phyloP scores from a whole-genome alignment of 2,888 invertebrate genomes.

The Augiades crinisus region DNA sequence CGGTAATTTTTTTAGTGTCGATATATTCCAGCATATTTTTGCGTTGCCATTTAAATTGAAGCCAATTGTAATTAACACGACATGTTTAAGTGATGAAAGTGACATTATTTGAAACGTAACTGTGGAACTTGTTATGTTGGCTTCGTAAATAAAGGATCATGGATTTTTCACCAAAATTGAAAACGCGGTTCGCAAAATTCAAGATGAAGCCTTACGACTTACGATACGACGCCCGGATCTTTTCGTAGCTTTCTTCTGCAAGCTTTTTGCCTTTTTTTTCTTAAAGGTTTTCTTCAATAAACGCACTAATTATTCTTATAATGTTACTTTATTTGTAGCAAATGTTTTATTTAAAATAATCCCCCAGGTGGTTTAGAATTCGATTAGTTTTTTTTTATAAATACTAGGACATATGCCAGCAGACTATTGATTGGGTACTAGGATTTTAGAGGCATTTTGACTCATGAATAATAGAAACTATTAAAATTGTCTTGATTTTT shows the following conservation, averaged over 20 bases:
- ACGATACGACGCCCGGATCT: slow-evolving; percentile 1
- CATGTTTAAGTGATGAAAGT: slow-evolving; percentile 9
- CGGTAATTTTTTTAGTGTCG: slow-evolving; percentile 52
- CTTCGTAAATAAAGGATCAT: neutral
- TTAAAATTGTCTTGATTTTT: too few relatives aligned
- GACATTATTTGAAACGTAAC: neutral
- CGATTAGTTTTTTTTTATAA: too few relatives aligned
- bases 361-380: too few relatives aligned
- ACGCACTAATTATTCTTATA: too few relatives aligned
- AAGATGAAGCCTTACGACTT: slow-evolving; percentile 7
- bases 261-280: neutral
- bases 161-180: slow-evolving; percentile 6
- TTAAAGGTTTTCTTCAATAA: neutral
- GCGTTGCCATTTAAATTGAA: slow-evolving; percentile 52
- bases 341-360: too few relatives aligned
- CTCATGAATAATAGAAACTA: too few relatives aligned
- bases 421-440: too few relatives aligned
- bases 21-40: slow-evolving; percentile 42
- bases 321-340: too few relatives aligned
- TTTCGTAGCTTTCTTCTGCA: neutral
- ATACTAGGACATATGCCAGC: too few relatives aligned
- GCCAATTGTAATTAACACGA: slow-evolving; percentile 36
- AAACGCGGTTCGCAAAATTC: neutral
- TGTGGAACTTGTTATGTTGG: neutral
- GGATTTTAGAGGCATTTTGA: too few relatives aligned